Evolutionary conservation across 2,797 vertebrate genomes (phyloP).

Genomic region (Gymnothorax reevesii): DNA sequence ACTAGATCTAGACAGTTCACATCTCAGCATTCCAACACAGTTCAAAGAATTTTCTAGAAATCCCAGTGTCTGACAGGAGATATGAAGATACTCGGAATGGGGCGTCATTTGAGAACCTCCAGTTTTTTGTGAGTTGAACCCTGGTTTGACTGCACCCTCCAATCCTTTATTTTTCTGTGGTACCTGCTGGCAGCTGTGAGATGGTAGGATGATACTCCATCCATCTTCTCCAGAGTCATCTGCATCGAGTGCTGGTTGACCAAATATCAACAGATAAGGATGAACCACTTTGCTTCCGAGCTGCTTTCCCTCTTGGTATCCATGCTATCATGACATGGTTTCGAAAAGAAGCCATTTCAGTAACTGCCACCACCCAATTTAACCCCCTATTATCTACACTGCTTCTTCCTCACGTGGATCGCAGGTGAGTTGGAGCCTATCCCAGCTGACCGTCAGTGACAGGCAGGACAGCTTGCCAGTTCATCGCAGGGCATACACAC

Average conservation of each 20-base stretch:
- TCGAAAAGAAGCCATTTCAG: background rate
- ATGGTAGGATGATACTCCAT: slow-evolving; percentile 65
- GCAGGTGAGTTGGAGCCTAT: no score
- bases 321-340: background rate
- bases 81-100: slow-evolving; percentile 42
- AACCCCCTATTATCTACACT: no score
- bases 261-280: slow-evolving; percentile 65
- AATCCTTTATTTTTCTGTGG: slow-evolving; percentile 27
- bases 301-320: slow-evolving; percentile 4
- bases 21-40: background rate
- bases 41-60: background rate
- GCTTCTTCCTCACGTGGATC: no score
- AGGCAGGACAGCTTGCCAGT: no score
- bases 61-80: background rate
- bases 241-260: slow-evolving; percentile 34
- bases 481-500: no score
- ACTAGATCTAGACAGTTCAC: background rate
- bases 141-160: background rate
- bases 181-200: slow-evolving; percentile 4
- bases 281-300: slow-evolving; percentile 51
- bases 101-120: slow-evolving; percentile 55
- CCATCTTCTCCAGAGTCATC: slow-evolving; percentile 55
- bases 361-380: background rate
- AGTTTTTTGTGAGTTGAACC: slow-evolving; percentile 21
- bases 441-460: no score